Evolutionary conservation across 2,797 vertebrate genomes (phyloP), one percentile per base, ranked within the genome.

Genomic region (Myoxocephalus aenaeus): DNA sequence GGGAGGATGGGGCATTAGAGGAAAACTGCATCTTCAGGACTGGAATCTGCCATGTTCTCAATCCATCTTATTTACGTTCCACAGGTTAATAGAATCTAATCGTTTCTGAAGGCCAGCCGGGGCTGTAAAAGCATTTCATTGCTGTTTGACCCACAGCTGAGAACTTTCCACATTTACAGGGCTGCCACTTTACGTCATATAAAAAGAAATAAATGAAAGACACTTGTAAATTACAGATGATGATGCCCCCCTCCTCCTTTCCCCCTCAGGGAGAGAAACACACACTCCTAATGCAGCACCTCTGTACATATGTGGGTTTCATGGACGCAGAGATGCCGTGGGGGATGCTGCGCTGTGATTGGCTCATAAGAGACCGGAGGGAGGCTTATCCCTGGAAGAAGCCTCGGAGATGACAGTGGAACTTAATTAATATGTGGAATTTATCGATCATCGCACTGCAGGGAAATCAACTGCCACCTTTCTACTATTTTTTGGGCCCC

Each of bases 341-440:
- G 73, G 61, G 70, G 75, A 68, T 0, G 53, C 48, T n/a, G 65
- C n/a, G 13, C 65, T 50, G 17, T 57, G 83, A 87, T 86, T 82
- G 86, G 81, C 72, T 63, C 48, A 77, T 66, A 67, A 82, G 61
- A 75, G 54, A 75, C 17, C 82, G 66, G 79, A 54, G 69, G 68
- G 65, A 58, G 65, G 54, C 65, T 78, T 27, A 74, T 85, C 63
- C 73, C 78, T 40, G 85, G n/a, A 78, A 69, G 87, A 78, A 86
- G 84, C 84, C 89, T 87, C 88, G 83, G 86, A 71, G 79, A 68
- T 92, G 90, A 92, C 85, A 93, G 87, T 25, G 36, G 73, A 89
- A 93, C 85, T 91, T 92, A 94, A 95, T 94, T 92, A 93, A 91
- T 93, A 86, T 74, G 91, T 90, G 85, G 89, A 92, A 94, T 93